Conservation (phyloP, 2,113 vertebrate genomes). For the Aix galericulata region DNA sequence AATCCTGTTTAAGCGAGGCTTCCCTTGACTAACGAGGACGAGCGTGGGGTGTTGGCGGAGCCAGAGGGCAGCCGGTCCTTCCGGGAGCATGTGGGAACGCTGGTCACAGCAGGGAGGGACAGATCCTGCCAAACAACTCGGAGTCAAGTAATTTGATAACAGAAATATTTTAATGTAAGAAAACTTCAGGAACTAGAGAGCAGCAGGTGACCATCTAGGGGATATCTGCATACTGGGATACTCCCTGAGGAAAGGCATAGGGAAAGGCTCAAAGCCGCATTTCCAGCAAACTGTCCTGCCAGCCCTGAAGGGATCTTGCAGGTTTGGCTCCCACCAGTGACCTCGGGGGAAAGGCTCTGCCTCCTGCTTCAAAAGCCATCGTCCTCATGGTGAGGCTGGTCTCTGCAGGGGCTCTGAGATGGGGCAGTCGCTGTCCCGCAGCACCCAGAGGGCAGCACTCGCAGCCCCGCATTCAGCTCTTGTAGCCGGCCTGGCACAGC, state of each 20-base stretch:
- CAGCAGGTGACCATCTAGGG: neutral
- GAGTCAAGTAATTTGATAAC: neutral
- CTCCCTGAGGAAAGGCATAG: neutral
- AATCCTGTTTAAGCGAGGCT: neutral
- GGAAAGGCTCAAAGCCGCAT: neutral
- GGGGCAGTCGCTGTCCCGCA: accelerated
- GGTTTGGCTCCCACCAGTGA: neutral
- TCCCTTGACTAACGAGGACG: neutral
- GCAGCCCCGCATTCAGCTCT: accelerated
- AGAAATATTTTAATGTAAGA: neutral
- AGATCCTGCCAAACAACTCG: neutral
- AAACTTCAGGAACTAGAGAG: neutral
- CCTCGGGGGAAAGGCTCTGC: neutral
- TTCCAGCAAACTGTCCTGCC: neutral
- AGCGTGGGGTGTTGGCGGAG: neutral
- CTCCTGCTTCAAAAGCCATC: neutral
- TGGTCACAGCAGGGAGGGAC: neutral
- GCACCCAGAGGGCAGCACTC: neutral
- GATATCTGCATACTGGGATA: neutral
- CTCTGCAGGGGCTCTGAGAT: neutral
- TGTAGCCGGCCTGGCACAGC: neutral
- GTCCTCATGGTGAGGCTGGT: accelerated
- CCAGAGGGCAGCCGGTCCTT: neutral
- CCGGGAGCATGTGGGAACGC: neutral
- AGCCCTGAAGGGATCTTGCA: neutral